Conservation (phyloP, 64 coral and sea anemone genomes). For the Montipora efflorescens region DNA sequence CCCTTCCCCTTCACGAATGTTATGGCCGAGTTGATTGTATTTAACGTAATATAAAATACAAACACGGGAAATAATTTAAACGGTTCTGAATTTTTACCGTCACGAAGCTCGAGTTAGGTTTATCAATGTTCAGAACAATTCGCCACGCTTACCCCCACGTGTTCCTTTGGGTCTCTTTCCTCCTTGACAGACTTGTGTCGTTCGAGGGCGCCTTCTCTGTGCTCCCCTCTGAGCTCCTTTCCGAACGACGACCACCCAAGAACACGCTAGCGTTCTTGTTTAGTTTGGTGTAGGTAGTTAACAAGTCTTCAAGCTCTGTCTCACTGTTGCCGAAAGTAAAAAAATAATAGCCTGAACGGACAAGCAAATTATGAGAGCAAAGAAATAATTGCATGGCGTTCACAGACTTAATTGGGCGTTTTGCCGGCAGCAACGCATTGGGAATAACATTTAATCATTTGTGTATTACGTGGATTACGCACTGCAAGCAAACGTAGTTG, state of each 20-base stretch:
- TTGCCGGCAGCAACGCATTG: too few relatives aligned
- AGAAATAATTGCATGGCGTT: too few relatives aligned
- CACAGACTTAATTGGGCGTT: too few relatives aligned
- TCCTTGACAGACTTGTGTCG: slow-evolving; percentile 49
- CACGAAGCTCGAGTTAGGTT: background rate
- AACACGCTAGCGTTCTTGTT: slow-evolving; percentile 95
- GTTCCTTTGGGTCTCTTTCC: slow-evolving; percentile 57
- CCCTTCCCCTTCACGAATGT: too few relatives aligned
- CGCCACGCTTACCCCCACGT: slow-evolving; percentile 2
- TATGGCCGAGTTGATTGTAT: too few relatives aligned
- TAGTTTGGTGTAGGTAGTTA: slow-evolving; percentile 91
- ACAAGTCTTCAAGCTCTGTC: slow-evolving; percentile 94
- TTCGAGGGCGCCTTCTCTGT: background rate
- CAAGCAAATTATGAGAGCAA: too few relatives aligned
- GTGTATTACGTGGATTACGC: too few relatives aligned
- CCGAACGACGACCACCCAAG: slow-evolving; percentile 74
- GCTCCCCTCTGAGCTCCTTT: slow-evolving; percentile 44
- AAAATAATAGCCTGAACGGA: background rate
- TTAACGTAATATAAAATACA: too few relatives aligned
- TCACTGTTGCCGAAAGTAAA: slow-evolving; percentile 61
- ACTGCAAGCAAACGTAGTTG: too few relatives aligned
- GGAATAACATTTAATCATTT: too few relatives aligned
- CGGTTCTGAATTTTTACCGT: too few relatives aligned
- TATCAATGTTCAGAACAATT: background rate
- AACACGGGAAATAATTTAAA: too few relatives aligned